phyloP scores from a whole-genome alignment of 1,140 invertebrate species.

The Conus ventricosus region DNA sequence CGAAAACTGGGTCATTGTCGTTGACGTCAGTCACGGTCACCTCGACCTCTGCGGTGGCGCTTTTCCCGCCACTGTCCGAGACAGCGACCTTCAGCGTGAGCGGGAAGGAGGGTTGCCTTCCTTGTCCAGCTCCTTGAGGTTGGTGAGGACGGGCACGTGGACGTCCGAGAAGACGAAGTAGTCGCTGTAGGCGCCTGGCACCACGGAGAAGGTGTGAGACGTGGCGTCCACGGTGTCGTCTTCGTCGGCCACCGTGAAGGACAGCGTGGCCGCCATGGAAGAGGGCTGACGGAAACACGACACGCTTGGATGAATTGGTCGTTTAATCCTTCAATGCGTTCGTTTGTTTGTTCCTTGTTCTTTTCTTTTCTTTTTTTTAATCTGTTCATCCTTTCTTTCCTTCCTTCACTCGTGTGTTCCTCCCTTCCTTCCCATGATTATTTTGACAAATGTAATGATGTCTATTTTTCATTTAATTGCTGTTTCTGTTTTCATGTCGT shows the following conservation, averaged over 20 bases:
- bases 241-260: background rate
- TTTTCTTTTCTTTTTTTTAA: too few relatives aligned
- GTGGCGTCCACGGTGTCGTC: background rate
- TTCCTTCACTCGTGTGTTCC: too few relatives aligned
- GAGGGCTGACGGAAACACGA: background rate
- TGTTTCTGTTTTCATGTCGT: too few relatives aligned
- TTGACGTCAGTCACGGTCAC: slow-evolving; percentile 25
- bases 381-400: too few relatives aligned
- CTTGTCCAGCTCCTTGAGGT: background rate
- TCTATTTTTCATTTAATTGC: too few relatives aligned
- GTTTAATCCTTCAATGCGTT: too few relatives aligned
- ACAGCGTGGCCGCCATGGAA: background rate
- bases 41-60: background rate
- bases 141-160: background rate
- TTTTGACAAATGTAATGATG: too few relatives aligned
- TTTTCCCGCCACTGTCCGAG: slow-evolving; percentile 1
- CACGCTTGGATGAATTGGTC: too few relatives aligned
- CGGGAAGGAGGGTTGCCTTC: background rate
- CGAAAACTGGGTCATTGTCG: slow-evolving; percentile 17
- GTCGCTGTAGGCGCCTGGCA: background rate
- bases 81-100: background rate
- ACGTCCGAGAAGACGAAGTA: background rate
- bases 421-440: too few relatives aligned
- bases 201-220: background rate
- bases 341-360: too few relatives aligned